These are phyloP conservation scores for Capromys pilorides DNA, from an alignment of 2,797 vertebrate genomes.

Conservation along the genomic window DNA sequence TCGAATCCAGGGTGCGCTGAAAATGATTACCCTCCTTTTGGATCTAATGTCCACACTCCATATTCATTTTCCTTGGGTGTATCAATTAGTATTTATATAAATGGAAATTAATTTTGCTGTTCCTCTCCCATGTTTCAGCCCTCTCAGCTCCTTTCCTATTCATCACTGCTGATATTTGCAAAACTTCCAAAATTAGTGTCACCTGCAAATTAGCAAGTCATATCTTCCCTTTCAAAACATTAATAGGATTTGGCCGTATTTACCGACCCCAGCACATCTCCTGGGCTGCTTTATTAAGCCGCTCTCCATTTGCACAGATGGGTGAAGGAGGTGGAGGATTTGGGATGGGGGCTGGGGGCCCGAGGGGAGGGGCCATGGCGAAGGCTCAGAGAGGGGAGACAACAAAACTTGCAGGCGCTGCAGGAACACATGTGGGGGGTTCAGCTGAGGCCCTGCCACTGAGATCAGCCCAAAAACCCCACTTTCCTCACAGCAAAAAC, in stretches of 20 bases:
- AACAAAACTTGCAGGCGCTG: not conserved
- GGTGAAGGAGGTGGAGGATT: not conserved
- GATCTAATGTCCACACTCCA: conserved; percentile 46
- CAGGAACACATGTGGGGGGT: no score
- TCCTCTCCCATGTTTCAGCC: conserved; percentile 62
- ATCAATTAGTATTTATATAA: conserved; percentile 77
- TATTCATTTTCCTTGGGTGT: conserved; percentile 64
- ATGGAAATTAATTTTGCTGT: conserved; percentile 77
- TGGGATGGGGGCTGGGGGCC: not conserved
- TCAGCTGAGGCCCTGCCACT: not conserved
- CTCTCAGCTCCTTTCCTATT: conserved; percentile 70
- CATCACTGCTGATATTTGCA: conserved; percentile 73
- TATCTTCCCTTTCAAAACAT: conserved; percentile 66
- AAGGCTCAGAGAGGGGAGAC: conserved; percentile 6
- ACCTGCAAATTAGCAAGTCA: conserved; percentile 75
- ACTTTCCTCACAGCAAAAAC: not conserved
- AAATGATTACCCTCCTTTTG: not conserved
- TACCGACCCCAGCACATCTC: not conserved
- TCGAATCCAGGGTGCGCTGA: not conserved
- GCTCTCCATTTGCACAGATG: not conserved
- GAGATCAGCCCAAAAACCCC: not conserved
- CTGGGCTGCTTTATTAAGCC: not conserved
- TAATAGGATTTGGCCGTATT: conserved; percentile 39
- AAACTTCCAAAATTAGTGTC: conserved; percentile 77
- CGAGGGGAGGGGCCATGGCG: not conserved